These are phyloP conservation scores for Platorchestia sp. DNA, from an alignment of 1,140 invertebrate species.

Conservation along the genomic window DNA sequence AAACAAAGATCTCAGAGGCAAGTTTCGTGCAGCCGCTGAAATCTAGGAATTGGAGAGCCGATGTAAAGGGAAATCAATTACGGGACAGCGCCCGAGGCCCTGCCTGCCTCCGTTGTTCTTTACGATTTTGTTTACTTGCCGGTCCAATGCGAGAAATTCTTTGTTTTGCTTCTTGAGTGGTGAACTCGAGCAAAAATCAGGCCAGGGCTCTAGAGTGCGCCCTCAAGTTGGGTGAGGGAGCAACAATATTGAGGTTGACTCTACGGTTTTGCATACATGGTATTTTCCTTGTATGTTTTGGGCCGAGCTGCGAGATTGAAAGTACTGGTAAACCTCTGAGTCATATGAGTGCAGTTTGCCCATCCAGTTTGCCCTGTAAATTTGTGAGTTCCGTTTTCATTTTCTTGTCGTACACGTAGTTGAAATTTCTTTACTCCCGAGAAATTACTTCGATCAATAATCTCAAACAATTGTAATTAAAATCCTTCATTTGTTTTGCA, in stretches of 20 bases:
- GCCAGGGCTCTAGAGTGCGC: neutral
- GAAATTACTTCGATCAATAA: neutral
- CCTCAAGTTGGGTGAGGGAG: neutral
- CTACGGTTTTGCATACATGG: neutral
- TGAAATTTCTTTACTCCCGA: neutral
- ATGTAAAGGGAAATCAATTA: constrained; percentile 45
- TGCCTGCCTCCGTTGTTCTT: constrained; percentile 31
- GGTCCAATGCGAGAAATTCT: constrained; percentile 44
- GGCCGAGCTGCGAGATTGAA: neutral
- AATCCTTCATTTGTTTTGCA: neutral
- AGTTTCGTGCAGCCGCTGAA: constrained; percentile 30
- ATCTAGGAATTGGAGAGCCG: constrained; percentile 49
- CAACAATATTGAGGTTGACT: neutral
- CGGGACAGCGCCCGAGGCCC: constrained; percentile 17
- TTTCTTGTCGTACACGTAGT: neutral
- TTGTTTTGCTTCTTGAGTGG: constrained; percentile 55
- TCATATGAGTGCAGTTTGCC: neutral
- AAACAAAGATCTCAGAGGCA: constrained; percentile 24
- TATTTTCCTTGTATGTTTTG: neutral
- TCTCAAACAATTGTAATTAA: neutral
- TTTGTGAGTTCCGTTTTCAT: neutral
- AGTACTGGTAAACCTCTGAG: neutral
- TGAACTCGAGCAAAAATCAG: constrained; percentile 49
- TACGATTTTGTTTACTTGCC: constrained; percentile 54
- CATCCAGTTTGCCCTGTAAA: neutral